Conservation (phyloP, 2,888 invertebrate species). For the Phoenoteleia sp. region DNA sequence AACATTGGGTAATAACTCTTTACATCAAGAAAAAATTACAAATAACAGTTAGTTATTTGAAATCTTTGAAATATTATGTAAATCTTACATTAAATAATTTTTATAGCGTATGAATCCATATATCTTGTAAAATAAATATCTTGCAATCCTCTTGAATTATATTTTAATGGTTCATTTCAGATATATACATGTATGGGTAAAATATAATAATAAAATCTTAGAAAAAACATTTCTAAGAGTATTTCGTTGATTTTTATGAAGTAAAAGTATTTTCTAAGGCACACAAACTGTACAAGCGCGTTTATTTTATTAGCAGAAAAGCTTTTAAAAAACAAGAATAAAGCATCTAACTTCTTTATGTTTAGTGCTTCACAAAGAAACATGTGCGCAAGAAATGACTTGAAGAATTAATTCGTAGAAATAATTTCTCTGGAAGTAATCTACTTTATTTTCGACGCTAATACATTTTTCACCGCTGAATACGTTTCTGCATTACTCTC, state of each 20-base stretch:
- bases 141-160: background rate
- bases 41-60: no score
- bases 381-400: background rate
- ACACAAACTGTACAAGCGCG: background rate
- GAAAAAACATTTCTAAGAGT: background rate
- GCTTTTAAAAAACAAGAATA: background rate
- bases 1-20: no score
- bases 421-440: background rate
- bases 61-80: background rate
- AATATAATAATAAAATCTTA: background rate
- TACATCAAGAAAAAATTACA: no score
- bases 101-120: background rate
- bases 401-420: background rate
- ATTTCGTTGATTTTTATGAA: background rate
- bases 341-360: background rate
- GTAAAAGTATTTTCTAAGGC: background rate
- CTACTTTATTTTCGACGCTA: background rate
- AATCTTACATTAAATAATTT: background rate
- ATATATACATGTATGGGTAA: background rate
- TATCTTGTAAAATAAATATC: slow-evolving; percentile 12
- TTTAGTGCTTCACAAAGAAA: no score
- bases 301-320: background rate
- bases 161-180: background rate
- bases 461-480: background rate
- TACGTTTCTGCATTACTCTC: background rate